Evolutionary conservation across 2,113 vertebrate genomes (phyloP), one percentile per base, ranked within the genome.

Genomic region (Buteo buteo): DNA sequence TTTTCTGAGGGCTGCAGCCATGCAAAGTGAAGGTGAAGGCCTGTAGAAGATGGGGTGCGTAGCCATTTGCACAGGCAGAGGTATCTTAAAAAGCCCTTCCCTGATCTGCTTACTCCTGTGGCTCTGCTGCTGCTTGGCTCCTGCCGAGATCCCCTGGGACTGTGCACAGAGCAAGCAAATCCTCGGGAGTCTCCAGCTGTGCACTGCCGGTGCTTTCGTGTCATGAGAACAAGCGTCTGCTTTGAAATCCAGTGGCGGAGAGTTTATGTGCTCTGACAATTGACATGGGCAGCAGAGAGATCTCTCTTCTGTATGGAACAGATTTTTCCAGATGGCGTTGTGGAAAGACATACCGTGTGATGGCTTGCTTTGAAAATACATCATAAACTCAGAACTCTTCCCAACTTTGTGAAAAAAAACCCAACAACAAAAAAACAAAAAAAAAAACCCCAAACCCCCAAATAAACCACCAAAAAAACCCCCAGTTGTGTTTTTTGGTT

Each of bases 11-110:
- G 45, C 71, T 80, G 86, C 50, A 69, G 38, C 50, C 45, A 3
- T 1, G 21, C 28, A 18, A 16, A 47, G 25, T 24, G 65, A 26
- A 45, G 44, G 32, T 1, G 2, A 42, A 69, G 71, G 44, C 50
- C 47, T 29, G 7, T 6, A 6, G 47, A 36, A 16, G 9, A 7
- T 2, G 19, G 21, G 10, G 0, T 8, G 3, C 0, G 0, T 47
- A 76, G 42, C 26, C 38, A 2, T 54, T 72, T 62, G 34, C 34
- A 4, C 31, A 64, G 58, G 58, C 45, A 84, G 40, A 42, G 28
- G 19, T 4, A n/a, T 3, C 55, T 47, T 28, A 8, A 44, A 44
- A 74, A 52, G 34, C 34, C 21, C 36, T 73, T 57, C 7, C 17
- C 17, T 0, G 7, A 69, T 36, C 69, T n/a, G 17, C 77, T 86